These are phyloP conservation scores for Drosophila recens DNA, from an alignment of 2,888 invertebrate genomes.

Conservation along the genomic window DNA sequence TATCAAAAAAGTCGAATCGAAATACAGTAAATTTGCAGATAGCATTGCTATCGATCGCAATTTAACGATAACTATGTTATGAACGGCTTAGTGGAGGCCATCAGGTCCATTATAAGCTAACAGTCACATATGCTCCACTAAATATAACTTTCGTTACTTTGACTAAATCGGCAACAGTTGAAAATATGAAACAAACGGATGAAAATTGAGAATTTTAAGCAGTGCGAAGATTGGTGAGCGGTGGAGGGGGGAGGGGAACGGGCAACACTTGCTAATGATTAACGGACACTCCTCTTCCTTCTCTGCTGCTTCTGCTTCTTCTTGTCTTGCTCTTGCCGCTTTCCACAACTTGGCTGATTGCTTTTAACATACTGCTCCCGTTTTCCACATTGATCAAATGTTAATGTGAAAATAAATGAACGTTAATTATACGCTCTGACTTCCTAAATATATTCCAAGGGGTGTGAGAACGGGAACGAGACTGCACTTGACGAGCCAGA, in stretches of 20 bases:
- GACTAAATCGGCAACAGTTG: neutral
- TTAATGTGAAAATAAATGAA: constrained; percentile 83
- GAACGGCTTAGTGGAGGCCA: too few relatives aligned
- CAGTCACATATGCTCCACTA: too few relatives aligned
- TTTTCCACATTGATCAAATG: constrained; percentile 65
- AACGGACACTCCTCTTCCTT: constrained; percentile 17
- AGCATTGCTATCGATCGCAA: too few relatives aligned
- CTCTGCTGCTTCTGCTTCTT: constrained; percentile 6
- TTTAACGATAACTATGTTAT: too few relatives aligned
- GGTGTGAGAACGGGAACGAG: constrained; percentile 66
- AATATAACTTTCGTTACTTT: neutral
- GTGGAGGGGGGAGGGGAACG: neutral
- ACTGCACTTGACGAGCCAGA: constrained; percentile 50
- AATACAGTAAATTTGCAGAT: too few relatives aligned
- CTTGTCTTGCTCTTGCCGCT: constrained; percentile 1
- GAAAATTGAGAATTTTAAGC: constrained; percentile 35
- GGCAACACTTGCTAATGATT: constrained; percentile 52
- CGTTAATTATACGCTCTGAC: constrained; percentile 78
- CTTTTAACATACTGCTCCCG: constrained; percentile 8
- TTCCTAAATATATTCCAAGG: constrained; percentile 29
- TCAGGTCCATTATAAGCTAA: too few relatives aligned
- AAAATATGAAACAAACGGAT: constrained; percentile 36
- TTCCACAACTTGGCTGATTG: neutral
- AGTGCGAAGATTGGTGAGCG: too few relatives aligned
- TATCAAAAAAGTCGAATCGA: too few relatives aligned